A percentile compares a stretch with the other conserved stretches of the same genome.
These are phyloP conservation scores for Gambusia holbrooki DNA, from an alignment of 2,113 vertebrate species.

Conservation along the genomic window DNA sequence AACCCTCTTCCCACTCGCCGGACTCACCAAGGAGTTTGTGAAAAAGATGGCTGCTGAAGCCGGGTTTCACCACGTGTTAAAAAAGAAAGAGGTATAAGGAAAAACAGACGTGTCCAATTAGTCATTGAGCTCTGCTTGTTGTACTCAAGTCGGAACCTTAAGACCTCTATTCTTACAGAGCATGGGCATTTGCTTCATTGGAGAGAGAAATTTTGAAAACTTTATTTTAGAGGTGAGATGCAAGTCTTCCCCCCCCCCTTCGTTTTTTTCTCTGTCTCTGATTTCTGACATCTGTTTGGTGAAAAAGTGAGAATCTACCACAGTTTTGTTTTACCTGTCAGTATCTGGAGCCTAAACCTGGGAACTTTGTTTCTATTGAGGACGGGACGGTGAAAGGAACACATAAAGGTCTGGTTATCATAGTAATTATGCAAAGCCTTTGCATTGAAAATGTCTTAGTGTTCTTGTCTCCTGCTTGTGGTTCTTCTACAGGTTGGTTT, in stretches of 20 bases:
- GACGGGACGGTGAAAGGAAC: constrained; percentile 87
- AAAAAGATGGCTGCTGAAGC: constrained; percentile 93
- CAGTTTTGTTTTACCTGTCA: constrained; percentile 51
- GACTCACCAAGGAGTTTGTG: constrained; percentile 91
- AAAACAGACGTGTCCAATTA: not conserved
- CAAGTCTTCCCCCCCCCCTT: not conserved
- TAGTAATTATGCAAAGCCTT: not conserved
- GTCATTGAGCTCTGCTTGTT: not conserved
- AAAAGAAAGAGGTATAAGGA: constrained; percentile 89
- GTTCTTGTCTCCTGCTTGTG: not conserved
- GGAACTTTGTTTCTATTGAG: constrained; percentile 91
- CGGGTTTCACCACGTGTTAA: constrained; percentile 88
- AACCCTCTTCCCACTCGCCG: constrained; percentile 93
- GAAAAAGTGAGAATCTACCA: not conserved
- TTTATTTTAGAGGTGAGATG: constrained; percentile 91
- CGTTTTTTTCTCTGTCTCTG: fast-evolving
- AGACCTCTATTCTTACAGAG: constrained; percentile 79
- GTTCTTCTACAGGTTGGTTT: constrained; percentile 86
- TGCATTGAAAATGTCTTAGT: not conserved
- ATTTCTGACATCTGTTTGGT: not conserved
- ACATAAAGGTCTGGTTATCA: constrained; percentile 86
- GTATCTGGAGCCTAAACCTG: constrained; percentile 92
- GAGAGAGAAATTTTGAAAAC: constrained; percentile 90
- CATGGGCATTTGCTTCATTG: constrained; percentile 97
- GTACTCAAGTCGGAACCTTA: not conserved